Conservation (phyloP, 1,140 invertebrate species). For the Ceratina japonica region DNA sequence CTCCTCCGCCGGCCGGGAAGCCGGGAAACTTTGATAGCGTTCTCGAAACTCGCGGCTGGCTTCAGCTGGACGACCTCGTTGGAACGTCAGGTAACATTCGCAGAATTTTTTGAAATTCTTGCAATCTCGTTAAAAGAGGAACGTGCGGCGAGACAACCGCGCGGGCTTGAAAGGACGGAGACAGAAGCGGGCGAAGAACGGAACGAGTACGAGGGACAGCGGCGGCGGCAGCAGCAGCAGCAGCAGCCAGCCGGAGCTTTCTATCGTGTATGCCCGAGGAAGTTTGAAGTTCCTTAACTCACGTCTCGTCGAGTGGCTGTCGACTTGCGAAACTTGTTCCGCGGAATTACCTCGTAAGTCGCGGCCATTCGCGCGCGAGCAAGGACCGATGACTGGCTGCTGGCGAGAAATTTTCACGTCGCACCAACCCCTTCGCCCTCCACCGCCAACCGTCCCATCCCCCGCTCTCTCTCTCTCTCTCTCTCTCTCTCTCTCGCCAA, state of each 20-base stretch:
- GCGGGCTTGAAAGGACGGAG: slow-evolving; percentile 20
- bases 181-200: background rate
- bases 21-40: background rate
- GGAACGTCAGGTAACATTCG: slow-evolving; percentile 32
- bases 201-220: background rate
- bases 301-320: slow-evolving; percentile 54
- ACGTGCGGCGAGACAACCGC: background rate
- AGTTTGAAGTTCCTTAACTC: slow-evolving; percentile 62
- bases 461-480: too few species aligned
- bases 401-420: slow-evolving; percentile 33
- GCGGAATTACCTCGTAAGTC: slow-evolving; percentile 63
- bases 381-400: background rate
- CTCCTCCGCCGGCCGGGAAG: background rate
- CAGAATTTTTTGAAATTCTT: slow-evolving; percentile 44
- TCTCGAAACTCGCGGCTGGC: background rate
- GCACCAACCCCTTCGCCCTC: background rate
- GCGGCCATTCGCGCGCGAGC: slow-evolving; percentile 27
- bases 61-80: background rate
- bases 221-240: background rate
- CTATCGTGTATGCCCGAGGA: slow-evolving; percentile 47
- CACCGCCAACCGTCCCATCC: too few species aligned
- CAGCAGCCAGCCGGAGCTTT: background rate
- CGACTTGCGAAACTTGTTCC: slow-evolving; percentile 59
- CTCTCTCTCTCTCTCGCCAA: too few species aligned
- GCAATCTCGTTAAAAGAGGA: slow-evolving; percentile 23